phyloP scores from a whole-genome alignment of 2,113 vertebrate species.

The Lanius collurio region DNA sequence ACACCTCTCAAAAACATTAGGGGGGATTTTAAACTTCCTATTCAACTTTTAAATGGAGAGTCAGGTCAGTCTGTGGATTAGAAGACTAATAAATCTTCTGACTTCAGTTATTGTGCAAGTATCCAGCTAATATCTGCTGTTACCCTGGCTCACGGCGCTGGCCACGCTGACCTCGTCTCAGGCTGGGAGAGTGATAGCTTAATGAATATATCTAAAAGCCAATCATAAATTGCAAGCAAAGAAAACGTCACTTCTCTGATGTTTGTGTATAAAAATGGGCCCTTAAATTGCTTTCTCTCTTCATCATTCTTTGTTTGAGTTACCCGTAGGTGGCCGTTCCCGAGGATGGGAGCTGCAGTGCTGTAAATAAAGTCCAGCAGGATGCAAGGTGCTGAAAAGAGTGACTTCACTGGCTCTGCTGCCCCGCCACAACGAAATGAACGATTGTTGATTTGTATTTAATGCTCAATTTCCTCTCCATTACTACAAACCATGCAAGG shows the following conservation, averaged over 20 bases:
- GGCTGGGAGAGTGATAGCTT: constrained; percentile 46
- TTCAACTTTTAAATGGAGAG: constrained; percentile 76
- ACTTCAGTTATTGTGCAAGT: constrained; percentile 41
- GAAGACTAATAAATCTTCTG: constrained; percentile 76
- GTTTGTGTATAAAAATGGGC: constrained; percentile 68
- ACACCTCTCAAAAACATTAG: constrained; percentile 82
- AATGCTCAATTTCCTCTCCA: constrained; percentile 79
- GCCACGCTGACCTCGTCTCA: background rate
- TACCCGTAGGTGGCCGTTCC: constrained; percentile 52
- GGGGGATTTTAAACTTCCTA: constrained; percentile 81
- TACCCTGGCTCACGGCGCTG: background rate
- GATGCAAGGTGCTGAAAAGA: constrained; percentile 73
- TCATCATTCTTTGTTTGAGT: constrained; percentile 52
- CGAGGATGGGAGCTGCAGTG: constrained; percentile 13
- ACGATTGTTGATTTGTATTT: constrained; percentile 78
- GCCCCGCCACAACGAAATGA: constrained; percentile 60
- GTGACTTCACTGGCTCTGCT: constrained; percentile 55
- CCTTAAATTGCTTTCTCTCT: constrained; percentile 52
- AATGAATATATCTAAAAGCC: constrained; percentile 65
- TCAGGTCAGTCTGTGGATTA: constrained; percentile 79
- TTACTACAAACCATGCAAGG: constrained; percentile 67
- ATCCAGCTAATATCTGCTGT: constrained; percentile 16
- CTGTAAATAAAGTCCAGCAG: constrained; percentile 55
- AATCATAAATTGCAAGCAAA: constrained; percentile 57
- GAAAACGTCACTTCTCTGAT: constrained; percentile 57